These are phyloP conservation scores for Oreochromis mossambicus DNA, from an alignment of 2,797 vertebrate genomes.

Conservation along the genomic window DNA sequence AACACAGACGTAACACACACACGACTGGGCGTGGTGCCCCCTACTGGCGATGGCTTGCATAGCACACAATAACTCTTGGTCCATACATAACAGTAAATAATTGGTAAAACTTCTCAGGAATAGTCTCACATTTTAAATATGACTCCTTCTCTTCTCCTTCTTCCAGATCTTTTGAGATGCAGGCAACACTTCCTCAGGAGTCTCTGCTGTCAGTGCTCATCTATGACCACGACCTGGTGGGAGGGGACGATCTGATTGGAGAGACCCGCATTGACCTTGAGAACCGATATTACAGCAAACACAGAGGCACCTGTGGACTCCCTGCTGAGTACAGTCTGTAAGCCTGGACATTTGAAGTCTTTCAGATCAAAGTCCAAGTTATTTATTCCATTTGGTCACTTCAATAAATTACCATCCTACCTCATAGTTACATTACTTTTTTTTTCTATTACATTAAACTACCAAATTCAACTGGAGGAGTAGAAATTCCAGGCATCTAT, in stretches of 20 bases:
- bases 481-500: neutral
- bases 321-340: slow-evolving; percentile 83
- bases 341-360: neutral
- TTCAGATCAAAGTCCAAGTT: neutral
- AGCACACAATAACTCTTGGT: too few relatives aligned
- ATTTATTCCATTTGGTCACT: neutral
- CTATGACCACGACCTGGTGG: slow-evolving; percentile 90
- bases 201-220: slow-evolving; percentile 86
- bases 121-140: neutral
- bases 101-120: neutral
- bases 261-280: slow-evolving; percentile 95
- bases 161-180: slow-evolving; percentile 93
- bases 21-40: too few relatives aligned
- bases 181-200: slow-evolving; percentile 89
- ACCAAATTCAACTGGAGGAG: neutral
- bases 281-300: slow-evolving; percentile 92
- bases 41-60: too few relatives aligned
- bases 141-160: neutral
- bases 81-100: too few relatives aligned
- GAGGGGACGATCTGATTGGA: slow-evolving; percentile 94
- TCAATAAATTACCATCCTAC: neutral
- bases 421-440: neutral
- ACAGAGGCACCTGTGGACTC: slow-evolving; percentile 89
- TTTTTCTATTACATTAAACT: neutral
- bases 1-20: too few relatives aligned